Conservation (phyloP, 2,797 vertebrate species). For the Karalla daura region DNA sequence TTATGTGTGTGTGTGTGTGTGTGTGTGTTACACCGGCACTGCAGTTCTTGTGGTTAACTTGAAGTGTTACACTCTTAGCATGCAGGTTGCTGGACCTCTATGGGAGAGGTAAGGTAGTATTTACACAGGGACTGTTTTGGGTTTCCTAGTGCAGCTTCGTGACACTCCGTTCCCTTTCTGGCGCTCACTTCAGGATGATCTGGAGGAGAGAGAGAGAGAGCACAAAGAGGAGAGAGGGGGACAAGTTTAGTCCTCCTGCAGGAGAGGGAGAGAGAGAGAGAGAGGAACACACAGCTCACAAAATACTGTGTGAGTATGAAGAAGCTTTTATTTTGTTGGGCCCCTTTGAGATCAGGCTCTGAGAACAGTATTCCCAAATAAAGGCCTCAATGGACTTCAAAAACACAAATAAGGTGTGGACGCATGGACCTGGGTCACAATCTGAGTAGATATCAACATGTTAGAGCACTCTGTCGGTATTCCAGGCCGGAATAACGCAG, state of each 20-base stretch:
- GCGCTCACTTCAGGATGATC: conserved; percentile 98
- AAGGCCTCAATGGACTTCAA: neutral
- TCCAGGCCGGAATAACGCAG: too few species aligned
- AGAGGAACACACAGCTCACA: too few species aligned
- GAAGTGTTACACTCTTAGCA: conserved; percentile 85
- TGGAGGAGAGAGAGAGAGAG: conserved; percentile 72
- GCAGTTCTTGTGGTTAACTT: conserved; percentile 75
- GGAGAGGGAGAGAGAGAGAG: too few species aligned
- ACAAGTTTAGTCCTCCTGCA: conserved; percentile 8
- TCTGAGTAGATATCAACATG: conserved; percentile 1
- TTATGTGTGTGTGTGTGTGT: conserved; percentile 10
- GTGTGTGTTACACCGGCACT: conserved; percentile 73
- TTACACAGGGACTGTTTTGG: conserved; percentile 96
- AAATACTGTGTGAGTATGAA: too few species aligned
- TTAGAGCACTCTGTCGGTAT: too few species aligned
- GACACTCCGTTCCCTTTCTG: conserved; percentile 90
- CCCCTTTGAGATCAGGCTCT: conserved; percentile 34
- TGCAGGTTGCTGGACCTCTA: conserved; percentile 99
- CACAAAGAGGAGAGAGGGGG: neutral
- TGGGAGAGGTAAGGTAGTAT: conserved; percentile 95
- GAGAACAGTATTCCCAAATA: conserved; percentile 5
- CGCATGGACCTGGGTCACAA: too few species aligned
- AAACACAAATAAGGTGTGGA: too few species aligned
- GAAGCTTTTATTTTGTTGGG: neutral
- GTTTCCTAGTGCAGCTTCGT: conserved; percentile 91